Evolutionary conservation across 2,888 invertebrate species (phyloP).

Genomic region (Stratiomys singularior): DNA sequence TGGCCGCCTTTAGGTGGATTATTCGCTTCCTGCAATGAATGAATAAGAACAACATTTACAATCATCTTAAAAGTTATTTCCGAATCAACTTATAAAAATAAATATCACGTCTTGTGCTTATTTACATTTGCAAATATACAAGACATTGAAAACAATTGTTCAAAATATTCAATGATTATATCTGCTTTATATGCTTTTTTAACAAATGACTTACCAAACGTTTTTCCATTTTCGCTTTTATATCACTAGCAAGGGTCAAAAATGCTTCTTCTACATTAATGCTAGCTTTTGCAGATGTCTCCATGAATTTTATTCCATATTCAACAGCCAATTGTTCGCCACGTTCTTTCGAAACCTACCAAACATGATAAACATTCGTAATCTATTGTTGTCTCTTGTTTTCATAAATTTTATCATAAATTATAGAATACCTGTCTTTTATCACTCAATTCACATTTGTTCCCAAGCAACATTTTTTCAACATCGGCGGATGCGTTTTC

Average conservation of each 20-base stretch:
- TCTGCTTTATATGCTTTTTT: no score
- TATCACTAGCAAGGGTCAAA: constrained; percentile 96
- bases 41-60: not conserved
- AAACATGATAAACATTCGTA: not conserved
- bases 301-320: constrained; percentile 99
- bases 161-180: no score
- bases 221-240: constrained; percentile 98
- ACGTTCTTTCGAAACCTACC: constrained; percentile 88
- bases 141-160: no score
- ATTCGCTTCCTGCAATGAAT: constrained; percentile 78
- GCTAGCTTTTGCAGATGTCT: constrained; percentile 98
- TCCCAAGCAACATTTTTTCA: constrained; percentile 98
- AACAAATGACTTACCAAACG: constrained; percentile 89
- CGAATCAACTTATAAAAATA: no score
- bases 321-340: constrained; percentile 98
- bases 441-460: constrained; percentile 98
- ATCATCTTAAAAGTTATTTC: no score
- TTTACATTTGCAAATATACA: no score
- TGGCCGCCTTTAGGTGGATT: constrained; percentile 88
- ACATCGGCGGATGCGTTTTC: constrained; percentile 99
- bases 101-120: no score
- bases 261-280: constrained; percentile 98
- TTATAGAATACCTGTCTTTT: constrained; percentile 80
- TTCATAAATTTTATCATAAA: no score
- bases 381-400: no score